A percentile compares a stretch with the other conserved stretches of the same genome.
Evolutionary conservation across 2,113 vertebrate species (phyloP).

Genomic region (Rhinolophus ferrumequinum): DNA sequence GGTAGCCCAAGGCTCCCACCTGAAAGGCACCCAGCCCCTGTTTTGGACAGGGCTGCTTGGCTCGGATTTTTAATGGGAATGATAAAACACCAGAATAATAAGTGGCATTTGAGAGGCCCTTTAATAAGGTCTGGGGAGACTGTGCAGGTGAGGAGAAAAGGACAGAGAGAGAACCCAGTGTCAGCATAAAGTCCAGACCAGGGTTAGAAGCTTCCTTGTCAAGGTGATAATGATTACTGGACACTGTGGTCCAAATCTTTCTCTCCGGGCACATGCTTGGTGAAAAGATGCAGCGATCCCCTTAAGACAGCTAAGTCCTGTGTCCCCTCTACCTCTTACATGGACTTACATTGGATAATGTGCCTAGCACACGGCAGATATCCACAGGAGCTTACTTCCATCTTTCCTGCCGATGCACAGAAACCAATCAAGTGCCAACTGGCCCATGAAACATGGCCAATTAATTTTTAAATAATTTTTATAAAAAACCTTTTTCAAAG

Average conservation of each 20-base stretch:
- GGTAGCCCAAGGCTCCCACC: neutral
- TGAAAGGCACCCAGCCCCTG: conserved; percentile 57
- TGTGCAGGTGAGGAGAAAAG: neutral
- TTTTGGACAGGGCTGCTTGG: conserved; percentile 50
- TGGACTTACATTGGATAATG: neutral
- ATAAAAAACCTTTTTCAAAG: conserved; percentile 34
- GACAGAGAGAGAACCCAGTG: neutral
- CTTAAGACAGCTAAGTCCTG: neutral
- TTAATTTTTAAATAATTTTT: conserved; percentile 35
- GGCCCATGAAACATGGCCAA: neutral
- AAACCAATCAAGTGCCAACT: neutral
- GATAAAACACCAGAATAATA: conserved; percentile 60
- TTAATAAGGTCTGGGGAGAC: neutral
- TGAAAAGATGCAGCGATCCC: neutral
- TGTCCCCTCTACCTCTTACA: fast-evolving
- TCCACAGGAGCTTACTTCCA: fast-evolving
- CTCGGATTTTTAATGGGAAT: conserved; percentile 62
- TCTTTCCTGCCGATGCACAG: neutral
- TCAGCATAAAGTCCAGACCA: neutral
- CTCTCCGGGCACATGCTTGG: neutral
- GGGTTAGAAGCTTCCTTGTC: neutral
- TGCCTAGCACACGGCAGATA: neutral
- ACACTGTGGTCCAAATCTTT: neutral
- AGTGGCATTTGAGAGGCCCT: conserved; percentile 22
- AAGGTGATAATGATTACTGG: neutral